phyloP scores from a whole-genome alignment of 2,888 invertebrate genomes.

The Steinernema hermaphroditum region DNA sequence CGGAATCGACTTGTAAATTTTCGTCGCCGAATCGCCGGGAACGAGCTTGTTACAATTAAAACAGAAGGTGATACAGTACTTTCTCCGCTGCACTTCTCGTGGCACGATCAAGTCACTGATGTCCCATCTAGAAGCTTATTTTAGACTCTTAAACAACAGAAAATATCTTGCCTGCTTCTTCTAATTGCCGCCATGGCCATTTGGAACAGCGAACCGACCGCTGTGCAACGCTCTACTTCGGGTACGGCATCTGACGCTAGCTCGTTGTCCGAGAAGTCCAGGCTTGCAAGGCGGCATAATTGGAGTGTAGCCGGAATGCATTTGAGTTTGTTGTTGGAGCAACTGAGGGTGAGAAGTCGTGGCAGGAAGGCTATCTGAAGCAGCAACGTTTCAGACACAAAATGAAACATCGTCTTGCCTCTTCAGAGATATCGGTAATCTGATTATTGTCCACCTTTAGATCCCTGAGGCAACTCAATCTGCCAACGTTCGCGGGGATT shows the following conservation, averaged over 20 bases:
- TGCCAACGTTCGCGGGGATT: neutral
- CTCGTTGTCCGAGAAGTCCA: neutral
- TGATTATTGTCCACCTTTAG: neutral
- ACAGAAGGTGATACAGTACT: neutral
- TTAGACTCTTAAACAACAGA: neutral
- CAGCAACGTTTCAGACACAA: neutral
- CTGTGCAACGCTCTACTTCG: neutral
- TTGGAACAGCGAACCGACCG: neutral
- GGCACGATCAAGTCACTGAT: neutral
- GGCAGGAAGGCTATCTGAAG: neutral
- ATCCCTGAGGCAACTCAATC: neutral
- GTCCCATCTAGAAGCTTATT: neutral
- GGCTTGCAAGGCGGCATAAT: neutral
- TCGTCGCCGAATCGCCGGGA: neutral
- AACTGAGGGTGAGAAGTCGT: neutral
- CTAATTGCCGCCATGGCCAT: neutral
- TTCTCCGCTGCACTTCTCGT: neutral
- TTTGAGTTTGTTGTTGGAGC: neutral
- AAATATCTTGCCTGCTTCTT: neutral
- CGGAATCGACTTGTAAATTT: constrained; percentile 3
- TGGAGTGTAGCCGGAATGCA: neutral
- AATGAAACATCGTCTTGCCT: neutral
- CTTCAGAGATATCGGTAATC: neutral
- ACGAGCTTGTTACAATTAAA: neutral
- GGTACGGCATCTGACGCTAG: neutral